Evolutionary conservation across 2,797 vertebrate species (phyloP), one percentile per base, ranked within the genome.

Genomic region (Pseudomugil tenellus): DNA sequence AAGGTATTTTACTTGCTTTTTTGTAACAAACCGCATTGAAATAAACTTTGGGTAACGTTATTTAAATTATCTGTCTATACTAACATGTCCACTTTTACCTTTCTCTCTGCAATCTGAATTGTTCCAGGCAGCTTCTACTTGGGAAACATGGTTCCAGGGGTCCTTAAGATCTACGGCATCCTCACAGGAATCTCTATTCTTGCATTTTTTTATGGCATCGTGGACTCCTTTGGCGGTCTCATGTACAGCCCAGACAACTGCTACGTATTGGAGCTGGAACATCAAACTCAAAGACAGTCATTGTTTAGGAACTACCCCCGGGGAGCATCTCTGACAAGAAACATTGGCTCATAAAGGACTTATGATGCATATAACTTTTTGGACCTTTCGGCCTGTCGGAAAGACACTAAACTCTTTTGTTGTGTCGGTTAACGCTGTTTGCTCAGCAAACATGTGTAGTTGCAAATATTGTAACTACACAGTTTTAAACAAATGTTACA

Each of bases 191-290:
- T 94, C 29, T 81, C 59, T 0, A 34, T 91, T 43, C 43, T 92
- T 0, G 66, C 79, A 0, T 72, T 89, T 55, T 0, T 94, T 13
- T 89, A 81, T 25, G 73, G 58, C 3, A 25, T 93, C 0, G 79
- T 64, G 2, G 90, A 94, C 61, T 91, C 89, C 3, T 35, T 94
- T 1, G 93, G 93, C 0, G 92, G 91, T 0, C 77, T 90, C 39
- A 92, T 93, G 92, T 88, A 88, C 13, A 21, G 58, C 51, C 92
- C 87, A 57, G 63, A 85, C 63, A 52, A 55, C 0, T 16, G 4
- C 31, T 78, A 88, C 53, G 26, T 52, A 0, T 1, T 26, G 34
- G 72, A 72, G 16, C 17, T 19, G 51, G 35, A 76, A 7, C 58
- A 65, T 0, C 72, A 74, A 17, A 57, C 59, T 0, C 57, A 67